Conservation (phyloP, 2,797 vertebrate species). For the Zenarchopterus dispar region DNA sequence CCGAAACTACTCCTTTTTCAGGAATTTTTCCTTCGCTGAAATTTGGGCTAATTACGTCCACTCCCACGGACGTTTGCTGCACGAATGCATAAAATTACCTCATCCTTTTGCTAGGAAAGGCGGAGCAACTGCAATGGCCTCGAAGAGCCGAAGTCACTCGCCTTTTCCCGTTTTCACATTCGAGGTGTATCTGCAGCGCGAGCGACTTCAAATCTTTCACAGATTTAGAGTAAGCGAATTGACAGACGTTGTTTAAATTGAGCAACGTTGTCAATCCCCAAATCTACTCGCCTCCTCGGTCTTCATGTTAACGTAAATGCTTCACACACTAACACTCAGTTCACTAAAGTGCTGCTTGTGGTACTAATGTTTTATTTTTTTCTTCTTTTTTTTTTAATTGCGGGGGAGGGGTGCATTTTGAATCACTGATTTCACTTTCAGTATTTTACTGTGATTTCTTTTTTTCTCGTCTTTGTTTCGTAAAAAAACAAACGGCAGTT, state of each 20-base stretch:
- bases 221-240: too few species aligned
- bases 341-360: conserved; percentile 45
- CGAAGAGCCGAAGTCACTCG: too few species aligned
- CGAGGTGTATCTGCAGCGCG: not conserved
- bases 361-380: conserved; percentile 15
- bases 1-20: conserved; percentile 39
- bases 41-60: conserved; percentile 32
- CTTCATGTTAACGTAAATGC: too few species aligned
- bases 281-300: too few species aligned
- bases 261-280: too few species aligned
- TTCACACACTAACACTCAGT: conserved; percentile 23
- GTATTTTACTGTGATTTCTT: conserved; percentile 35
- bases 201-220: conserved; percentile 15
- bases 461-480: conserved; percentile 5
- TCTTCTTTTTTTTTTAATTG: not conserved
- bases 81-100: too few species aligned
- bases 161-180: not conserved
- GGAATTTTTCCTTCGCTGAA: conserved; percentile 23
- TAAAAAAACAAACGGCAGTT: conserved; percentile 9
- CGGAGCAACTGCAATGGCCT: too few species aligned
- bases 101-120: too few species aligned
- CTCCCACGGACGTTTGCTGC: not conserved
- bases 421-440: conserved; percentile 29
- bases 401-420: conserved; percentile 13
- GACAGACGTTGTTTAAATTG: too few species aligned